Conservation (phyloP, 2,113 vertebrate genomes). For the Tragelaphus imberbis region DNA sequence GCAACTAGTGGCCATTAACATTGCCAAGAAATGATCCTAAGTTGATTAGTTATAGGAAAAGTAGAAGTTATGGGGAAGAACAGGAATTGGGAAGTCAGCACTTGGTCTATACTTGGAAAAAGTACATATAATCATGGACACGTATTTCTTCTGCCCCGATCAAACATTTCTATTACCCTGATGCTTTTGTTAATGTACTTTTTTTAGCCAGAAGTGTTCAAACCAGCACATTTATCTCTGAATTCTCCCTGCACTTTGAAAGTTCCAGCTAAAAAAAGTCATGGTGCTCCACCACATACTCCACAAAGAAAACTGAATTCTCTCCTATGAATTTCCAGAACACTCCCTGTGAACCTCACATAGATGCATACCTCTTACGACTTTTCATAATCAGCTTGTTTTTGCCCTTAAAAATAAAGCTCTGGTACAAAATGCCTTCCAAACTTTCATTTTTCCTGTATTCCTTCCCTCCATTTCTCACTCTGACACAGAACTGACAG, state of each 20-base stretch:
- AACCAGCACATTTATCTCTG: background rate
- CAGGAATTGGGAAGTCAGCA: background rate
- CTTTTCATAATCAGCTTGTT: background rate
- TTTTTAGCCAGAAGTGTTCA: background rate
- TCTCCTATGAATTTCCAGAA: background rate
- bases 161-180: background rate
- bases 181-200: background rate
- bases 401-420: background rate
- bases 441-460: background rate
- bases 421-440: background rate
- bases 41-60: background rate
- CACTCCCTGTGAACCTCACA: background rate
- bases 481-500: background rate
- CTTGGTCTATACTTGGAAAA: constrained; percentile 1
- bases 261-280: constrained; percentile 4
- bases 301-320: background rate
- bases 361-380: background rate
- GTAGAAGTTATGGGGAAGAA: background rate
- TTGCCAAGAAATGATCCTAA: background rate
- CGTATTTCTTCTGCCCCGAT: background rate
- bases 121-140: background rate
- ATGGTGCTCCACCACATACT: background rate
- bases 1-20: background rate
- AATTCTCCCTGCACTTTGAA: background rate
- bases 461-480: background rate